These are phyloP conservation scores for Drosophila guanche DNA, from an alignment of 1,140 invertebrate species.

Conservation along the genomic window DNA sequence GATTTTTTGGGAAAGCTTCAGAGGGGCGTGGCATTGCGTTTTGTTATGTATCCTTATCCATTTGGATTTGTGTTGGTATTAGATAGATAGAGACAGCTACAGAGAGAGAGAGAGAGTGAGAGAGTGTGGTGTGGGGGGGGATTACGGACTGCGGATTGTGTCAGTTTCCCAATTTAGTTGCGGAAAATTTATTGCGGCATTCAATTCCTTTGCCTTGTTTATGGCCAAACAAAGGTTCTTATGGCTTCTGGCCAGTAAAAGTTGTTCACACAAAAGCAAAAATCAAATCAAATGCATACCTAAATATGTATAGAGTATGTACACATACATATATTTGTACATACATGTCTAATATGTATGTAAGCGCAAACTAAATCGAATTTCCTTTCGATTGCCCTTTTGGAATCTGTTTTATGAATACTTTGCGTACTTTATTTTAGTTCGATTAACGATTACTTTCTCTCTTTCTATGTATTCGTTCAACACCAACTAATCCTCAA, in stretches of 20 bases:
- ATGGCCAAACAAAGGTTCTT: conserved; percentile 28
- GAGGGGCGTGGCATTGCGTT: conserved; percentile 65
- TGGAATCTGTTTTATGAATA: too few relatives aligned
- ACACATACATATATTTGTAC: too few relatives aligned
- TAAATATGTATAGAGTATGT: too few relatives aligned
- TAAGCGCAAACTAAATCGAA: too few relatives aligned
- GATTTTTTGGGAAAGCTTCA: conserved; percentile 67
- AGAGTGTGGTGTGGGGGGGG: background rate
- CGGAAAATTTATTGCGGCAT: conserved; percentile 73
- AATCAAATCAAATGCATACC: background rate
- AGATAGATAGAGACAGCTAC: background rate
- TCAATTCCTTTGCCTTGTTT: conserved; percentile 68
- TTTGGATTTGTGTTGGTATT: conserved; percentile 26
- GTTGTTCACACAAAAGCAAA: conserved; percentile 7
- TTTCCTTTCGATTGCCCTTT: too few relatives aligned
- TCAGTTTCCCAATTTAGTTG: conserved; percentile 64
- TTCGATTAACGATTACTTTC: too few relatives aligned
- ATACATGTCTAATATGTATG: too few relatives aligned
- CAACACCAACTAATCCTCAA: conserved; percentile 16
- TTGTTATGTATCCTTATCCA: conserved; percentile 24
- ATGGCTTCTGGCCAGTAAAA: conserved; percentile 7
- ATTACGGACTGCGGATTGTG: conserved; percentile 16
- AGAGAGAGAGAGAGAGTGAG: background rate
- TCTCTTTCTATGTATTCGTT: background rate
- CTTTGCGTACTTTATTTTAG: too few relatives aligned